phyloP scores from a whole-genome alignment of 2,888 invertebrate genomes.

The Aplocera efformata region DNA sequence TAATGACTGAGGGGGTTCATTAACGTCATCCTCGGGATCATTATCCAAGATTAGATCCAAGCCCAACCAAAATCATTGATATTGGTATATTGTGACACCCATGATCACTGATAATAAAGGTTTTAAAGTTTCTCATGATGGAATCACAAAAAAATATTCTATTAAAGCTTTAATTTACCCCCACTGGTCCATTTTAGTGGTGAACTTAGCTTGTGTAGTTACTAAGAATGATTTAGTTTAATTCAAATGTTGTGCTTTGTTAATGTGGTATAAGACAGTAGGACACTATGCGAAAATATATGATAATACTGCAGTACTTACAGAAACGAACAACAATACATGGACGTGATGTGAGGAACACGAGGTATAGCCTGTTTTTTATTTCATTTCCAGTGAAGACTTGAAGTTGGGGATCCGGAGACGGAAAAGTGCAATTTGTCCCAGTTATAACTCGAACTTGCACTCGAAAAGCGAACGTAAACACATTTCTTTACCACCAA shows the following conservation, averaged over 20 bases:
- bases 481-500: conserved; percentile 49
- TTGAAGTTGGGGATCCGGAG: background rate
- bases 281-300: background rate
- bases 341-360: conserved; percentile 63
- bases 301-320: conserved; percentile 47
- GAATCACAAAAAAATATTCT: too few relatives aligned
- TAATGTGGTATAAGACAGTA: background rate
- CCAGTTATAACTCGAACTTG: conserved; percentile 40
- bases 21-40: too few relatives aligned
- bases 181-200: too few relatives aligned
- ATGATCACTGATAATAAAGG: too few relatives aligned
- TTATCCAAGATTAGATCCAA: too few relatives aligned
- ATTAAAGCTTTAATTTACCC: too few relatives aligned
- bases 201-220: too few relatives aligned
- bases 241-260: background rate
- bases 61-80: too few relatives aligned
- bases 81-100: too few relatives aligned
- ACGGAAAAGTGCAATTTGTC: conserved; percentile 34
- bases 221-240: too few relatives aligned
- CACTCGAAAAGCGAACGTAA: conserved; percentile 45
- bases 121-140: too few relatives aligned
- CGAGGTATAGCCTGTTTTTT: conserved; percentile 35
- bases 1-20: too few relatives aligned
- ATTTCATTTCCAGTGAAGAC: conserved; percentile 44
- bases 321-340: conserved; percentile 81